Evolutionary conservation across 2,797 vertebrate species (phyloP).

Genomic region (Furcifer pardalis): DNA sequence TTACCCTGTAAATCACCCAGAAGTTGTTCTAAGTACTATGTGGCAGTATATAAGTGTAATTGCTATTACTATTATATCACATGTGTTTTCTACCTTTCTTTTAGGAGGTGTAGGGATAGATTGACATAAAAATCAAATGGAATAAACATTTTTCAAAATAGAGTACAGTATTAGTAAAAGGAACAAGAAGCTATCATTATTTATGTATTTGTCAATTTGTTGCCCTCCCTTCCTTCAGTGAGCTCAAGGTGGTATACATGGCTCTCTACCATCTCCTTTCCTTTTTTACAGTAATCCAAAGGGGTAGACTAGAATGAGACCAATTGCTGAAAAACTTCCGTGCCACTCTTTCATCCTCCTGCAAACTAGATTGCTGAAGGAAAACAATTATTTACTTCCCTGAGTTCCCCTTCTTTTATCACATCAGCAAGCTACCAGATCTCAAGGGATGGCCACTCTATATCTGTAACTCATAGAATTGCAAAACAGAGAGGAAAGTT

Average conservation of each 20-base stretch:
- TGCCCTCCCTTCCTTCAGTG: no score
- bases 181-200: not conserved
- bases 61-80: no score
- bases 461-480: not conserved
- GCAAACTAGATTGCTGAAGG: no score
- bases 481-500: not conserved
- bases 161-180: not conserved
- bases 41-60: no score
- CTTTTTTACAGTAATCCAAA: no score
- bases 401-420: no score
- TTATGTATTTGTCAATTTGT: no score
- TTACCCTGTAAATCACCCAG: no score
- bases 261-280: no score
- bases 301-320: not conserved
- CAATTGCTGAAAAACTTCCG: not conserved
- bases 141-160: not conserved
- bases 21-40: no score
- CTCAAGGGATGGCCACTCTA: not conserved
- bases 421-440: not conserved
- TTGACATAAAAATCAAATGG: not conserved
- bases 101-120: not conserved
- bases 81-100: not conserved
- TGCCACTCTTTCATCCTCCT: not conserved
- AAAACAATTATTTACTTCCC: no score
- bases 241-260: no score